Evolutionary conservation across 2,113 vertebrate genomes (phyloP).

Genomic region (Salvelinus fontinalis): DNA sequence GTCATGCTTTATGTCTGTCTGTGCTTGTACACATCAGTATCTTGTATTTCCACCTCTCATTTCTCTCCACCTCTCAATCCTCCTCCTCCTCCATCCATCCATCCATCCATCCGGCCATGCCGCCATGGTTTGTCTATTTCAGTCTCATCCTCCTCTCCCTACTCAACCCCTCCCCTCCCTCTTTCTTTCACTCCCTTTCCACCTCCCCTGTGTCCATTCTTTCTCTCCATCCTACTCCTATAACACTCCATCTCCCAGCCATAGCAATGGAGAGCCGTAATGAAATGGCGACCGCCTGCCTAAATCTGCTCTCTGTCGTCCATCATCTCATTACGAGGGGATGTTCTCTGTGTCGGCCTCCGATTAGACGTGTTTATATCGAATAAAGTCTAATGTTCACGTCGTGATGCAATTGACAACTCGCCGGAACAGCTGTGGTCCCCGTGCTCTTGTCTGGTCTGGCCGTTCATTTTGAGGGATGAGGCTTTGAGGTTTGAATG

Average conservation of each 20-base stretch:
- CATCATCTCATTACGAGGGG: conserved; percentile 46
- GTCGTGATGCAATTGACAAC: neutral
- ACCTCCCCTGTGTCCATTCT: neutral
- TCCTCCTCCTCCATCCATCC: conserved; percentile 7
- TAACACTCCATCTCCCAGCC: conserved; percentile 29
- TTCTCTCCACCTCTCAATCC: neutral
- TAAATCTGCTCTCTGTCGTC: conserved; percentile 29
- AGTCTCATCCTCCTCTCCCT: neutral
- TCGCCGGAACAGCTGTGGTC: neutral
- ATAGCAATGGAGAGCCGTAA: conserved; percentile 28
- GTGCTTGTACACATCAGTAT: neutral
- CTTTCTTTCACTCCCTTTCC: neutral
- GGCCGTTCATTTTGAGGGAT: neutral
- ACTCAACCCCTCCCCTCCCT: neutral
- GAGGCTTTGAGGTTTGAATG: neutral
- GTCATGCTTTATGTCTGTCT: neutral
- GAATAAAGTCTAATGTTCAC: conserved; percentile 22
- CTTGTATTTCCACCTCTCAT: no score
- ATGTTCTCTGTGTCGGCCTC: conserved; percentile 22
- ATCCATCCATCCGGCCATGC: neutral
- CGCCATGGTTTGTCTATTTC: conserved; percentile 13
- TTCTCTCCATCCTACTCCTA: conserved; percentile 25
- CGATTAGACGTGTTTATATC: conserved; percentile 25
- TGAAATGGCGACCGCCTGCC: conserved; percentile 42
- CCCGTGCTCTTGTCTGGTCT: neutral